Percentiles rank a stretch among this genome's conserved stretches.
Evolutionary conservation across 2,113 vertebrate genomes (phyloP).

Genomic region (Arothron firmamentum): DNA sequence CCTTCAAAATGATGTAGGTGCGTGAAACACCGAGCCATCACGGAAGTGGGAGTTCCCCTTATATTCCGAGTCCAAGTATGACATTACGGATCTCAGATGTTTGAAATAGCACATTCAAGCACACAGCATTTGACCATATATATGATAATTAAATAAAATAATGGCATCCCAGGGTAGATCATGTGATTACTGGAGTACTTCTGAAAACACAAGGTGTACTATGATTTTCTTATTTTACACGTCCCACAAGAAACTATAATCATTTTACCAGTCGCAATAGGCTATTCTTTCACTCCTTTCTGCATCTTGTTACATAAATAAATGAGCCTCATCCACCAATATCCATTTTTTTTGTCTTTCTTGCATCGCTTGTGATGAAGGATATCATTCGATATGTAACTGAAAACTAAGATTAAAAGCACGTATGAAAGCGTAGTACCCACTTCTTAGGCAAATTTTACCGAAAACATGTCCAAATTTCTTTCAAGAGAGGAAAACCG

Average conservation of each 20-base stretch:
- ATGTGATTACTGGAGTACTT: not conserved
- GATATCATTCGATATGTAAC: no score
- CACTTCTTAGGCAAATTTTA: no score
- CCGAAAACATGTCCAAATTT: not conserved
- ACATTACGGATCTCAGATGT: slow-evolving; percentile 5
- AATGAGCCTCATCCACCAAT: no score
- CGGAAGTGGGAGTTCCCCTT: slow-evolving; percentile 20
- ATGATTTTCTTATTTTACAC: not conserved
- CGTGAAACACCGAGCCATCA: slow-evolving; percentile 17
- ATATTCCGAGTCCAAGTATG: slow-evolving; percentile 25
- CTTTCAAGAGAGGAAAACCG: not conserved
- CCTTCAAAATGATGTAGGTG: slow-evolving; percentile 28
- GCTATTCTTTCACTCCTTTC: no score
- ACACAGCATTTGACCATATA: not conserved
- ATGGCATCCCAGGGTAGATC: not conserved
- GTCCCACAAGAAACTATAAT: no score
- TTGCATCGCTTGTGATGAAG: no score
- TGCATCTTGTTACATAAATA: no score
- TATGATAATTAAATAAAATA: slow-evolving; percentile 14
- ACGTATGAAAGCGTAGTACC: no score
- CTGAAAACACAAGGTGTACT: not conserved
- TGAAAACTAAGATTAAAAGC: no score
- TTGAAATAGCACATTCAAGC: slow-evolving; percentile 2
- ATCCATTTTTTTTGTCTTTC: no score
- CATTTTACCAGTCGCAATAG: no score